Conservation (phyloP, 1,140 invertebrate species). For the Trichoplusia ni region DNA sequence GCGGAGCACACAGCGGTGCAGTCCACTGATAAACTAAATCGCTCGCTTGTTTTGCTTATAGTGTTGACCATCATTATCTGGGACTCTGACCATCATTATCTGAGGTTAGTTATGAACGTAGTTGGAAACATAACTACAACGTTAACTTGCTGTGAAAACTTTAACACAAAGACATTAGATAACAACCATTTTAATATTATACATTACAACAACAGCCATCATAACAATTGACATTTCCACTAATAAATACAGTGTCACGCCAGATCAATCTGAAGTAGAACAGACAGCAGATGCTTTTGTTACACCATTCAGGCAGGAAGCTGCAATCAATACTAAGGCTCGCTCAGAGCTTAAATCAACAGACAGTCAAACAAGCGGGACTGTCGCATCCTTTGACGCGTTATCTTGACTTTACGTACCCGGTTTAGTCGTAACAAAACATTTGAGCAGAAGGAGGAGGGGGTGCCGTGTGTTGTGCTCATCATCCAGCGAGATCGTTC, state of each 20-base stretch:
- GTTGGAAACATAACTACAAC: not conserved
- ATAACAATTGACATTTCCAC: too few species aligned
- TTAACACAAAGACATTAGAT: too few species aligned
- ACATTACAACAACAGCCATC: too few species aligned
- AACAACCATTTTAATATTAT: too few species aligned
- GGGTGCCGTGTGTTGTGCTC: too few species aligned
- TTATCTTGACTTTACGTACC: not conserved
- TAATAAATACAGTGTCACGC: too few species aligned
- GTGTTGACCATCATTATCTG: not conserved
- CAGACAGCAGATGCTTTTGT: not conserved
- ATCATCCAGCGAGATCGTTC: slow-evolving; percentile 3
- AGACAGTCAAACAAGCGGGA: not conserved
- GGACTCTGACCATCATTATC: not conserved
- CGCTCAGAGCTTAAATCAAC: not conserved
- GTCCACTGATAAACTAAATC: slow-evolving; percentile 21
- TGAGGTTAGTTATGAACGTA: not conserved
- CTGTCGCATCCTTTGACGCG: not conserved
- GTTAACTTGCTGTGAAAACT: too few species aligned
- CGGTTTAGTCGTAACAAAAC: too few species aligned
- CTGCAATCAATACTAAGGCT: slow-evolving; percentile 1
- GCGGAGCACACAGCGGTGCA: not conserved
- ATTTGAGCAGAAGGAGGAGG: too few species aligned
- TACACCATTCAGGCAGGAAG: not conserved
- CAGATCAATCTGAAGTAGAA: too few species aligned
- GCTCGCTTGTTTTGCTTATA: slow-evolving; percentile 6